A percentile compares a stretch with the other conserved stretches of the same genome.
phyloP scores from a whole-genome alignment of 2,888 invertebrate species.

The Lepetodrilus schrolli region DNA sequence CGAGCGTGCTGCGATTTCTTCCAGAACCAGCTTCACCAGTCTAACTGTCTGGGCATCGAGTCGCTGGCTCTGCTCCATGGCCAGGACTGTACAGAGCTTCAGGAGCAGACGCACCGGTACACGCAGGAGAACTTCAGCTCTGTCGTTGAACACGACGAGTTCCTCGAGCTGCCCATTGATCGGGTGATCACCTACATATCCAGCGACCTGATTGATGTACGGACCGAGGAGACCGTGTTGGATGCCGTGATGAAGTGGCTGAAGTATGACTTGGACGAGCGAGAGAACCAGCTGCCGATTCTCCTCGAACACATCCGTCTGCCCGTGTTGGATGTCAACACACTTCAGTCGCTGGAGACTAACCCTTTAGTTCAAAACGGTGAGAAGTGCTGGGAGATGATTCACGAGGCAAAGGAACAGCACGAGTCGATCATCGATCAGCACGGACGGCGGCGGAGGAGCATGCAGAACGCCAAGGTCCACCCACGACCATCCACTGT shows the following conservation, averaged over 20 bases:
- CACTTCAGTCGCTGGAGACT: conserved; percentile 61
- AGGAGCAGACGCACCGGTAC: conserved; percentile 66
- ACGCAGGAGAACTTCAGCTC: conserved; percentile 72
- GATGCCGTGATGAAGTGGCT: conserved; percentile 72
- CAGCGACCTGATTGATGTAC: conserved; percentile 72
- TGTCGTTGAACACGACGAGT: conserved; percentile 72
- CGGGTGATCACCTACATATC: conserved; percentile 66
- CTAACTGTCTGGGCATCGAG: conserved; percentile 74
- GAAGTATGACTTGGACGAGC: conserved; percentile 65
- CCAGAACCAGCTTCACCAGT: conserved; percentile 69
- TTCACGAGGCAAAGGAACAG: conserved; percentile 65
- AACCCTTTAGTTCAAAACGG: conserved; percentile 64
- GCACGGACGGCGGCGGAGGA: conserved; percentile 67
- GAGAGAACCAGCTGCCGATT: conserved; percentile 55
- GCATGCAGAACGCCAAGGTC: conserved; percentile 67
- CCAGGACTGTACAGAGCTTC: conserved; percentile 63
- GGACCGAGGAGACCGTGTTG: conserved; percentile 71
- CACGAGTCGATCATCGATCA: conserved; percentile 68
- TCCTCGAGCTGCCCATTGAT: conserved; percentile 67
- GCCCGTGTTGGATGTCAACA: conserved; percentile 65
- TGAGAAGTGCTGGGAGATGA: conserved; percentile 60
- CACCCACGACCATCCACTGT: conserved; percentile 74
- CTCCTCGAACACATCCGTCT: conserved; percentile 67
- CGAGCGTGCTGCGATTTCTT: conserved; percentile 71
- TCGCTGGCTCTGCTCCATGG: conserved; percentile 72